phyloP scores from a whole-genome alignment of 2,797 vertebrate genomes.

The Trachops cirrhosus region DNA sequence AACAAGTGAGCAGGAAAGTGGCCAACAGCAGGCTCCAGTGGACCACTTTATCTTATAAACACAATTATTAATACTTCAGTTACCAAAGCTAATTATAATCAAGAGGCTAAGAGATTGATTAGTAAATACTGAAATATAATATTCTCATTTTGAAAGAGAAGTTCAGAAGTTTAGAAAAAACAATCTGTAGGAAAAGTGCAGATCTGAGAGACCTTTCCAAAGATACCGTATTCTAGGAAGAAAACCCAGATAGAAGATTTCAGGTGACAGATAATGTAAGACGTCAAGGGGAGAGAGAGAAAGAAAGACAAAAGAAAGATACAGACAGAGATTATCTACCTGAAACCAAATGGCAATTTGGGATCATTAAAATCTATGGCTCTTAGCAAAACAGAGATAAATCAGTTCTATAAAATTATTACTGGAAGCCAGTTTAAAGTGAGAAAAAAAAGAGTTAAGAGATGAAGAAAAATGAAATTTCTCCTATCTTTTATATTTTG shows the following conservation, averaged over 20 bases:
- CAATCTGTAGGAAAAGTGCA: background rate
- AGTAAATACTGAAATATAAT: background rate
- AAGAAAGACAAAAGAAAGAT: background rate
- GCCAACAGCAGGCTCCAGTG: background rate
- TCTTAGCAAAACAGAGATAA: background rate
- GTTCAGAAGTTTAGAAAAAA: background rate
- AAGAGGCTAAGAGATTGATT: background rate
- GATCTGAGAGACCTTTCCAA: background rate
- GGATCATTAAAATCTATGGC: background rate
- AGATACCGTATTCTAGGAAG: background rate
- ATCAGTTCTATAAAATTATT: background rate
- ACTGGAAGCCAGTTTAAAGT: background rate
- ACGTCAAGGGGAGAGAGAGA: background rate
- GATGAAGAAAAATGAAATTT: slow-evolving; percentile 5
- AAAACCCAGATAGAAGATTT: background rate
- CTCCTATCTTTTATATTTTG: background rate
- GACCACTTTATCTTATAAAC: background rate
- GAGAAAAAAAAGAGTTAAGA: background rate
- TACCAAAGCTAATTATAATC: background rate
- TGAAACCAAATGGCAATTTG: background rate
- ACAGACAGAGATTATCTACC: background rate
- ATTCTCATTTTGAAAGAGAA: background rate
- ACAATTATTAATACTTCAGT: background rate
- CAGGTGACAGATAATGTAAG: background rate
- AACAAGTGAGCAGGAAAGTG: background rate